Conservation (phyloP, 2,888 invertebrate species). For the Pediacus dermestoides region DNA sequence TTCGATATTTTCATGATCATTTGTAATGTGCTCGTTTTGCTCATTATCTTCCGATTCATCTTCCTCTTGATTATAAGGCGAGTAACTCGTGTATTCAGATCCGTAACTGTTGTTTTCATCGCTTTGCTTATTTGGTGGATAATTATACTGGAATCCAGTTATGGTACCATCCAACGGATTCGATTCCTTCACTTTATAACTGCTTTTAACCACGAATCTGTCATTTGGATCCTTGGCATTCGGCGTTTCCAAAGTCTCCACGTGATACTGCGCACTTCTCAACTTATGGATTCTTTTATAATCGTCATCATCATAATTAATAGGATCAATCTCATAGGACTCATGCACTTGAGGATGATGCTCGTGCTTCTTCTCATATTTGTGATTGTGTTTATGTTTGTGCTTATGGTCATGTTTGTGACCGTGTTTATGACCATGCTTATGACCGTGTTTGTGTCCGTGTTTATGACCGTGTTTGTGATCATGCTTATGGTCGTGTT, state of each 20-base stretch:
- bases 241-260: conserved; percentile 15
- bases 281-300: conserved; percentile 22
- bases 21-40: conserved; percentile 11
- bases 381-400: conserved; percentile 14
- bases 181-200: conserved; percentile 25
- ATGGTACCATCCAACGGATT: conserved; percentile 23
- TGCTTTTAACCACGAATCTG: conserved; percentile 15
- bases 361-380: conserved; percentile 8
- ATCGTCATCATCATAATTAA: conserved; percentile 18
- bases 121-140: conserved; percentile 11
- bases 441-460: conserved; percentile 25
- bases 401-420: conserved; percentile 25
- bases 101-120: conserved; percentile 10
- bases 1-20: conserved; percentile 8
- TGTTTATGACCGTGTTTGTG: conserved; percentile 24
- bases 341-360: conserved; percentile 10
- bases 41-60: conserved; percentile 10
- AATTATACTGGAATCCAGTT: conserved; percentile 15
- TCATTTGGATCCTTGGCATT: conserved; percentile 11
- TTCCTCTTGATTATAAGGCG: background rate
- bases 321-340: conserved; percentile 10
- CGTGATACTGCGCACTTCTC: conserved; percentile 20
- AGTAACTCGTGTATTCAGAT: background rate
- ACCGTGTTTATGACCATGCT: conserved; percentile 25
- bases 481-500: conserved; percentile 33